Evolutionary conservation across 2,888 invertebrate species (phyloP).

Genomic region (Agrilus mali): DNA sequence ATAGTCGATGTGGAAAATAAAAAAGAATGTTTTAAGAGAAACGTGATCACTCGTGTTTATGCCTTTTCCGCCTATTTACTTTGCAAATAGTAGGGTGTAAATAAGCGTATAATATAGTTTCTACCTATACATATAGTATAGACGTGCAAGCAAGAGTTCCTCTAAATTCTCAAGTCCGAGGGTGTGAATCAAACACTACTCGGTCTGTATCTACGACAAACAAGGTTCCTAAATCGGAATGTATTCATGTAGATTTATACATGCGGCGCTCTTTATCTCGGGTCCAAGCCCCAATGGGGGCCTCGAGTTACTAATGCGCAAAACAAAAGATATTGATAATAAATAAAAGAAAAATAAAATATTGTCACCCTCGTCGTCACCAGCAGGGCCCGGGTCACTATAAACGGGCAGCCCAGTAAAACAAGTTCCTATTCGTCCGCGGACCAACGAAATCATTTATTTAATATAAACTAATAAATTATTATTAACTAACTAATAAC

Average conservation of each 20-base stretch:
- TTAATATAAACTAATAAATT: slow-evolving; percentile 2
- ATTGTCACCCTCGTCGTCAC: slow-evolving; percentile 24
- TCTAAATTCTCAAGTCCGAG: slow-evolving; percentile 19
- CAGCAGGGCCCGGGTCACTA: slow-evolving; percentile 36
- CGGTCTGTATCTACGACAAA: slow-evolving; percentile 28
- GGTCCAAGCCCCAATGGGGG: slow-evolving; percentile 32
- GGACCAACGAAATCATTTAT: slow-evolving; percentile 16
- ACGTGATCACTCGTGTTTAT: too few relatives aligned
- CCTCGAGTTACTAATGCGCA: slow-evolving; percentile 24
- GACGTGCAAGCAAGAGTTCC: slow-evolving; percentile 27
- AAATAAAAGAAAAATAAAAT: slow-evolving; percentile 9
- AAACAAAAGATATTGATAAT: too few relatives aligned
- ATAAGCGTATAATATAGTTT: slow-evolving; percentile 5
- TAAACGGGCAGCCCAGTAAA: slow-evolving; percentile 33
- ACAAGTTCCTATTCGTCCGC: slow-evolving; percentile 37
- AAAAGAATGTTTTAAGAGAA: too few relatives aligned
- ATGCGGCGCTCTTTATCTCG: slow-evolving; percentile 29
- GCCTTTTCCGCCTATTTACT: too few relatives aligned
- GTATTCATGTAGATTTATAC: slow-evolving; percentile 29
- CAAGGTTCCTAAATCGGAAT: slow-evolving; percentile 36
- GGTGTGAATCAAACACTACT: slow-evolving; percentile 6
- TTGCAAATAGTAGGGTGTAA: slow-evolving; percentile 1
- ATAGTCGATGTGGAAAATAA: too few relatives aligned
- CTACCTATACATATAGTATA: slow-evolving; percentile 21
- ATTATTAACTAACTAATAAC: slow-evolving; percentile 1